These are phyloP conservation scores for Papilio xuthus DNA, from an alignment of 1,140 invertebrate genomes.

Conservation along the genomic window DNA sequence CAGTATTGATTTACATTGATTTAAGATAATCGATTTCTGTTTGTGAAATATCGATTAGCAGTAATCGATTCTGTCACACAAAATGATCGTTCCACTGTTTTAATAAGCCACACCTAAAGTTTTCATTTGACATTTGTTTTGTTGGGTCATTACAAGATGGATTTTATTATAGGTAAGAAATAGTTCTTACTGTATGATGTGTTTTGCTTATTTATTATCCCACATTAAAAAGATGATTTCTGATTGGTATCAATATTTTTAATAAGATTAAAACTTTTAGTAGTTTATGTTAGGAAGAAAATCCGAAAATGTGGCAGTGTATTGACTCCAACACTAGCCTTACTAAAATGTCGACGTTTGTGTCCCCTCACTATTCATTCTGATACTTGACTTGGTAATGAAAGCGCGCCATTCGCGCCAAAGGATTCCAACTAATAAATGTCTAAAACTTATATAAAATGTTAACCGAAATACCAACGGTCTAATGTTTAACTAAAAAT, in stretches of 20 bases:
- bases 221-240: not conserved
- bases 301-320: too few relatives aligned
- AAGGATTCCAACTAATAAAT: too few relatives aligned
- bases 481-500: not conserved
- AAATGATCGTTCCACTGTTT: slow-evolving; percentile 11
- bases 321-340: too few relatives aligned
- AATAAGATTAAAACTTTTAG: not conserved
- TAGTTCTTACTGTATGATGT: not conserved
- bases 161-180: not conserved
- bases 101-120: slow-evolving; percentile 11
- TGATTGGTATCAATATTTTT: not conserved
- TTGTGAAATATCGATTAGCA: slow-evolving; percentile 8
- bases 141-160: not conserved
- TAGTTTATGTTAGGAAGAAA: too few relatives aligned
- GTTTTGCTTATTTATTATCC: not conserved
- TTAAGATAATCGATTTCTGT: slow-evolving; percentile 13
- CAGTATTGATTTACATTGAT: slow-evolving; percentile 3
- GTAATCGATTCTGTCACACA: slow-evolving; percentile 20
- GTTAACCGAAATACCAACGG: not conserved
- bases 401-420: too few relatives aligned
- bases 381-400: too few relatives aligned
- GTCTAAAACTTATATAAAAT: slow-evolving; percentile 22
- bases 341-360: too few relatives aligned
- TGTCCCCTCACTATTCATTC: too few relatives aligned
- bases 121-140: not conserved